Conservation (phyloP, 2,113 vertebrate species). For the Laterallus jamaicensis region DNA sequence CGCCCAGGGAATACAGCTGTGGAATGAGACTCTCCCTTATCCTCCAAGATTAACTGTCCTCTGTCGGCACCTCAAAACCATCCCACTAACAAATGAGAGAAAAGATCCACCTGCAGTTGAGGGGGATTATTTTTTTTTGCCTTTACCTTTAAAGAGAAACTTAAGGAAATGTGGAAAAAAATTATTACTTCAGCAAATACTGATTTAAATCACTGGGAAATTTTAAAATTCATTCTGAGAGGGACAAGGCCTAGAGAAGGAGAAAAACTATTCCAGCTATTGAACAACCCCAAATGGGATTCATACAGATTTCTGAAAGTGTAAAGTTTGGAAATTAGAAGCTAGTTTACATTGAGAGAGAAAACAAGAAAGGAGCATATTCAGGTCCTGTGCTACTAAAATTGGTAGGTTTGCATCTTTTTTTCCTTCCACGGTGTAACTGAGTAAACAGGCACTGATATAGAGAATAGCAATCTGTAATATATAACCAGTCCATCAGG, state of each 20-base stretch:
- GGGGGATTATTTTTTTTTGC: background rate
- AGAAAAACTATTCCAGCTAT: background rate
- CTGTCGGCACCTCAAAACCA: background rate
- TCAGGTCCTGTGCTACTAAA: background rate
- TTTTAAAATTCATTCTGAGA: background rate
- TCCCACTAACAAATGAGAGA: background rate
- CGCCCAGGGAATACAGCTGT: accelerated
- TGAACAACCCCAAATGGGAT: background rate
- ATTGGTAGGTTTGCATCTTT: background rate
- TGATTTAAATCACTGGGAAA: background rate
- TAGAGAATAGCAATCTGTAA: background rate
- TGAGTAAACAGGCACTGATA: background rate
- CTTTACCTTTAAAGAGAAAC: background rate
- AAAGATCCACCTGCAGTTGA: background rate
- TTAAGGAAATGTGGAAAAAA: background rate
- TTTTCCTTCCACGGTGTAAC: background rate
- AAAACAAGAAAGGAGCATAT: background rate
- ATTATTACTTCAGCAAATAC: background rate
- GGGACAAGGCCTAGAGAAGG: background rate
- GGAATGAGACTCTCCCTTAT: background rate
- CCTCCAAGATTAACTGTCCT: background rate
- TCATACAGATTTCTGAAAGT: background rate
- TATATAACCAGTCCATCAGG: background rate
- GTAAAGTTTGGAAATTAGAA: background rate
- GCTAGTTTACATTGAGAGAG: background rate